Conservation (phyloP, 1,140 invertebrate genomes). For the Anastrepha obliqua region DNA sequence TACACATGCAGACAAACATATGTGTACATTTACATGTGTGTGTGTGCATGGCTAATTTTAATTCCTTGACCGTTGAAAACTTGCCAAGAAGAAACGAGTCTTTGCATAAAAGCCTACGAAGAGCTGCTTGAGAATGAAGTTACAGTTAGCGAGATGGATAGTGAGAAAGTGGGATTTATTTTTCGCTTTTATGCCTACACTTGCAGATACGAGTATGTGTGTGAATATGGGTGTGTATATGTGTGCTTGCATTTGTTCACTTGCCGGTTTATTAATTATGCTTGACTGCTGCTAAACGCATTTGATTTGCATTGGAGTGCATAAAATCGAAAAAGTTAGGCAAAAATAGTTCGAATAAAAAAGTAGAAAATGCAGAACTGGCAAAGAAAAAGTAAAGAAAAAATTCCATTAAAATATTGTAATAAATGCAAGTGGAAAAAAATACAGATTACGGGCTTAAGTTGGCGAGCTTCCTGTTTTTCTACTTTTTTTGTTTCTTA, state of each 20-base stretch:
- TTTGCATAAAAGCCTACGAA: neutral
- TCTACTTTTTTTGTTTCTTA: neutral
- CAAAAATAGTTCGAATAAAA: neutral
- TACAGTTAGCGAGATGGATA: neutral
- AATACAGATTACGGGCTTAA: neutral
- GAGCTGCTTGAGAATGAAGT: neutral
- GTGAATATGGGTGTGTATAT: neutral
- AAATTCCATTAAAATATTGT: neutral
- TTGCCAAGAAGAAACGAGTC: neutral
- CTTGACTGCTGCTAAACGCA: neutral
- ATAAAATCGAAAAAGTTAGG: neutral
- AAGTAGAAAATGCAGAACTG: neutral
- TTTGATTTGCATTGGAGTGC: neutral
- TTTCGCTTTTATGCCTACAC: neutral
- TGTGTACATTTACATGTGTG: neutral
- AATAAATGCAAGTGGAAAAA: neutral
- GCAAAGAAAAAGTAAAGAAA: neutral
- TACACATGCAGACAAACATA: neutral
- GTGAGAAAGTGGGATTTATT: neutral
- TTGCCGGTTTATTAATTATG: slow-evolving; percentile 5
- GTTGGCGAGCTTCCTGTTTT: slow-evolving; percentile 32
- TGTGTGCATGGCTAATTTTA: neutral
- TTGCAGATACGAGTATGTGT: neutral
- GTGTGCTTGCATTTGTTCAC: neutral
- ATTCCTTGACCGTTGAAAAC: neutral